These are phyloP conservation scores for Cylindroiulus punctatus DNA, from an alignment of 2,888 invertebrate species.

Conservation along the genomic window DNA sequence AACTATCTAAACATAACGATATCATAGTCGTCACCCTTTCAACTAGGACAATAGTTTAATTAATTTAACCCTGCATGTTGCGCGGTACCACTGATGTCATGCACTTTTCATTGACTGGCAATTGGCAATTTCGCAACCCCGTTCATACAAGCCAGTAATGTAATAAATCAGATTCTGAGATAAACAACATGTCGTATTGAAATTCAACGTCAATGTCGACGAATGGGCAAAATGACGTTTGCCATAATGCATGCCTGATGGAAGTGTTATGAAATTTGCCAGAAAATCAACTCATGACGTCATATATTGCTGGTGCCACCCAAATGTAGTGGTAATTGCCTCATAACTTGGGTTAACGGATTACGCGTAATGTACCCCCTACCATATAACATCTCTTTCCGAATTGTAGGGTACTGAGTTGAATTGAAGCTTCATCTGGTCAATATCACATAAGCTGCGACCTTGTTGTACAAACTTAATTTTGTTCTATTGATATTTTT, in stretches of 20 bases:
- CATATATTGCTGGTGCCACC: no score
- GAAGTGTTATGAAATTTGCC: not conserved
- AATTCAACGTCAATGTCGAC: not conserved
- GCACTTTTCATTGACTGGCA: not conserved
- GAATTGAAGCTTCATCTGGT: conserved; percentile 31
- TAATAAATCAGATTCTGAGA: not conserved
- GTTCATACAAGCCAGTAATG: not conserved
- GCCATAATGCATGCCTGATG: not conserved
- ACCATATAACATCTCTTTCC: no score
- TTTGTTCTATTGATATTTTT: conserved; percentile 8
- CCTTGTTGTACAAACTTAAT: not conserved
- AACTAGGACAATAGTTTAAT: conserved; percentile 13
- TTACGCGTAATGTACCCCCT: no score
- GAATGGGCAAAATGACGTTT: not conserved
- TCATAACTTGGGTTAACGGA: no score
- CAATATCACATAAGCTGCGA: not conserved
- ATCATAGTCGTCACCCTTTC: not conserved
- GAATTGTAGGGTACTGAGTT: no score
- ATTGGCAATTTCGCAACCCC: not conserved
- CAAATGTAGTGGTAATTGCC: no score
- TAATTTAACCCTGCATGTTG: not conserved
- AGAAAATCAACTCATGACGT: no score
- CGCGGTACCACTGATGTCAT: not conserved
- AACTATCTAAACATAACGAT: no score
- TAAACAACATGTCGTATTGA: not conserved